A percentile compares a stretch with the other conserved stretches of the same genome.
These are phyloP conservation scores for Lycocerus yunnanus DNA, from an alignment of 2,888 invertebrate species.

Conservation along the genomic window DNA sequence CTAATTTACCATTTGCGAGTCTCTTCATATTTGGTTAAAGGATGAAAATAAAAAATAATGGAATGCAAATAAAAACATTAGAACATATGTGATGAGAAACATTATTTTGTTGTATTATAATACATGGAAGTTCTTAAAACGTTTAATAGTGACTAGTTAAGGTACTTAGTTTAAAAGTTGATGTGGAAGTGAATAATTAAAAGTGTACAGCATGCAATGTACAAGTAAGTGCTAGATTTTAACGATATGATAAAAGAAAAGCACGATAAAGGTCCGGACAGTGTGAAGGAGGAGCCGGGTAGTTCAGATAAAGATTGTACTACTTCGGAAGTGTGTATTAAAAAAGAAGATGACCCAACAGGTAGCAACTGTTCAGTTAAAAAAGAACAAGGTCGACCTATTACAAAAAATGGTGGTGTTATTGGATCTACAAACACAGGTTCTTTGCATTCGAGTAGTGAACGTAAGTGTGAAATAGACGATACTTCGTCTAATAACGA, in stretches of 20 bases:
- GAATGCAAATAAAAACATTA: slow-evolving; percentile 59
- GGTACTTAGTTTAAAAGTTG: slow-evolving; percentile 36
- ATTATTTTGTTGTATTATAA: slow-evolving; percentile 51
- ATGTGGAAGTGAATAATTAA: slow-evolving; percentile 14
- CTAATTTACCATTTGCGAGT: slow-evolving; percentile 48
- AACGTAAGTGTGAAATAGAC: slow-evolving; percentile 49
- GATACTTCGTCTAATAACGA: slow-evolving; percentile 39
- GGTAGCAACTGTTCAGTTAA: slow-evolving; percentile 47
- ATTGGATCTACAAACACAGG: slow-evolving; percentile 56
- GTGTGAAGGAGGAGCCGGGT: slow-evolving; percentile 55
- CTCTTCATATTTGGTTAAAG: slow-evolving; percentile 56
- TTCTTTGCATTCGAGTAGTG: slow-evolving; percentile 50
- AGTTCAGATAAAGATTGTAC: slow-evolving; percentile 54
- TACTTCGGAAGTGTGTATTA: slow-evolving; percentile 51
- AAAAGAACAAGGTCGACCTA: slow-evolving; percentile 50
- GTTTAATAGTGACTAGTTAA: slow-evolving; percentile 40
- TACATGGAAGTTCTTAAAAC: slow-evolving; percentile 45
- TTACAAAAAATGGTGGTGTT: slow-evolving; percentile 55
- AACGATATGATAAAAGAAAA: slow-evolving; percentile 57
- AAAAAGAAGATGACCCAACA: slow-evolving; percentile 52
- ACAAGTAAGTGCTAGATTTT: slow-evolving; percentile 47
- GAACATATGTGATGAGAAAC: slow-evolving; percentile 57
- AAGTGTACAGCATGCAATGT: slow-evolving; percentile 50
- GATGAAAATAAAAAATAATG: slow-evolving; percentile 58
- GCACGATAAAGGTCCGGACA: slow-evolving; percentile 56